Evolutionary conservation across 2,888 invertebrate species (phyloP), one percentile per base, ranked within the genome.

Genomic region (Ditylenchus weischeri): DNA sequence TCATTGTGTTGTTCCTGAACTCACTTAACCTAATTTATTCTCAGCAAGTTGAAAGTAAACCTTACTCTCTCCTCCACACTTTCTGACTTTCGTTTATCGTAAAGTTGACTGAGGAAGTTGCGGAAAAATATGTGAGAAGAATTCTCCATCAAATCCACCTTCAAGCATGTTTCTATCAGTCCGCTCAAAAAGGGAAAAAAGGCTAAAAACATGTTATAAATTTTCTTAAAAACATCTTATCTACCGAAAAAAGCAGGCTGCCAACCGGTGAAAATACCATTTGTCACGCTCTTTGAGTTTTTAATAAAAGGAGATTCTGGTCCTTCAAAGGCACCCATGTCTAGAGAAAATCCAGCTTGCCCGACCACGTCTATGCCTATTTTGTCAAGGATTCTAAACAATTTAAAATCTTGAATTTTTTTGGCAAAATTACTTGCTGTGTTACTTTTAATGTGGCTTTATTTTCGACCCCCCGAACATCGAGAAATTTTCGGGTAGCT

Each of bases 361-460:
- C 66, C 65, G 19, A 62, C 62, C 11, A 64, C 66, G 38, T 65
- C 66, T 48, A 66, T 47, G 54, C 54, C 13, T 8, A 65, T 43
- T 10, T 51, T 61, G 18, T 50, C 66, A 48, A 35, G 62, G 2
- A 66, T 18, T 21, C 66, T 66, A 47, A 15, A 65, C 29, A 5
- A 29, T 29, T 29, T 29, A 5, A 29, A 29, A 29, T 29, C 5
- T 29, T 29, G n/a, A n/a, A n/a, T n/a, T n/a, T n/a, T n/a, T n/a
- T n/a, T n/a, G n/a, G n/a, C n/a, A n/a, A n/a, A n/a, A n/a, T n/a
- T n/a, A n/a, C n/a, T n/a, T n/a, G n/a, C n/a, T n/a, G n/a, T n/a
- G n/a, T n/a, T n/a, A n/a, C n/a, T n/a, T n/a, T n/a, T n/a, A n/a
- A n/a, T n/a, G n/a, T n/a, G n/a, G n/a, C n/a, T n/a, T n/a, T n/a